Conservation (phyloP, 2,888 invertebrate genomes). For the Tupiocoris notatus region DNA sequence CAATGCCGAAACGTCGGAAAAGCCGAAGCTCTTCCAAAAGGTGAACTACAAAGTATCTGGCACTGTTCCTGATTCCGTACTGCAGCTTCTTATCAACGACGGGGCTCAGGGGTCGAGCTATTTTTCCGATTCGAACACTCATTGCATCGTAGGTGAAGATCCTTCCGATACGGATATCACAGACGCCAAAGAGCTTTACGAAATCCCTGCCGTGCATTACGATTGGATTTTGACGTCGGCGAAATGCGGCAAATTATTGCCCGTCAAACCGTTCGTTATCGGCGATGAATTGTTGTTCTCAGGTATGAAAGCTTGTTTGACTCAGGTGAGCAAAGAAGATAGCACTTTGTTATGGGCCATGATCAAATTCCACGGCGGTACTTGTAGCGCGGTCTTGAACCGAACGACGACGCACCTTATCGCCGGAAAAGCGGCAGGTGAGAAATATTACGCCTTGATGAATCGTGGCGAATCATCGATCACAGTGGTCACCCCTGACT, state of each 20-base stretch:
- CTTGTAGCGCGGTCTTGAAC: slow-evolving; percentile 70
- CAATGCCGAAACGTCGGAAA: background rate
- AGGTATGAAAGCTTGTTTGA: slow-evolving; percentile 71
- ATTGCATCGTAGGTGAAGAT: slow-evolving; percentile 84
- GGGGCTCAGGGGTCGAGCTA: slow-evolving; percentile 86
- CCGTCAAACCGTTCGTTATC: slow-evolving; percentile 74
- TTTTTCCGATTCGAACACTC: slow-evolving; percentile 88
- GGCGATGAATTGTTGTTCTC: slow-evolving; percentile 67
- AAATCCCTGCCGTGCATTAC: slow-evolving; percentile 83
- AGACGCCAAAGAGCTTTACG: slow-evolving; percentile 90
- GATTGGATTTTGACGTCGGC: slow-evolving; percentile 74
- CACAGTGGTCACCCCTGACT: slow-evolving; percentile 83
- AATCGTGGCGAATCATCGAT: slow-evolving; percentile 51
- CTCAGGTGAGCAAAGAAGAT: slow-evolving; percentile 72
- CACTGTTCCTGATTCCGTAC: slow-evolving; percentile 54
- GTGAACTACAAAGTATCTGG: slow-evolving; percentile 49
- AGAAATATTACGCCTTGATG: slow-evolving; percentile 71
- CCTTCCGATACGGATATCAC: slow-evolving; percentile 81
- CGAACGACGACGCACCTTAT: slow-evolving; percentile 74
- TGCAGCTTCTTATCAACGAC: slow-evolving; percentile 74
- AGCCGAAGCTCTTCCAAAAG: slow-evolving; percentile 46
- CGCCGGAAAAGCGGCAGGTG: slow-evolving; percentile 68
- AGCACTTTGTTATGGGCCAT: slow-evolving; percentile 77
- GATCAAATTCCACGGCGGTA: slow-evolving; percentile 83
- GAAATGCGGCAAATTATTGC: slow-evolving; percentile 60